These are phyloP conservation scores for Aythya baeri DNA, from an alignment of 2,113 vertebrate species.

Conservation along the genomic window DNA sequence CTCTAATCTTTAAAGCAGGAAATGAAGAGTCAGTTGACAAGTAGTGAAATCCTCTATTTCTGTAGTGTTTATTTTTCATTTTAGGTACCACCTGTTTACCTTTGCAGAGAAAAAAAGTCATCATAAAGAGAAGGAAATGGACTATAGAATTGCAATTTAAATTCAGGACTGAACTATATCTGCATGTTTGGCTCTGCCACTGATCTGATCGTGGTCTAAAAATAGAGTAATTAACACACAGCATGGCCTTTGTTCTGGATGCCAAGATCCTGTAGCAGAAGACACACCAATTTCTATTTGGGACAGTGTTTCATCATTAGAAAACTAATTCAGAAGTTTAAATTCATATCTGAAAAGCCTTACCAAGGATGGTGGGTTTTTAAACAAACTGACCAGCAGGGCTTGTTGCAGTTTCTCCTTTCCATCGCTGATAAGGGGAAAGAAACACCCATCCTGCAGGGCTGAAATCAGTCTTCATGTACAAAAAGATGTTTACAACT, in stretches of 20 bases:
- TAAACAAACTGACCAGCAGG: not conserved
- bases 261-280: constrained; percentile 10
- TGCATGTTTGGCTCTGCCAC: not conserved
- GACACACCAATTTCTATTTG: not conserved
- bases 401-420: not conserved
- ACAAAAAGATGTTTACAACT: not conserved
- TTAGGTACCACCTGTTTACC: not conserved
- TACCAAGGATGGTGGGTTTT: not conserved
- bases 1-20: not conserved
- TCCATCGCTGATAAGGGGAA: not conserved
- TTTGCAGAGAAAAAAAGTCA: not conserved
- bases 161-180: not conserved
- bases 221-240: constrained; percentile 27
- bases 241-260: not conserved
- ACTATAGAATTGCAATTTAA: not conserved
- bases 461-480: not conserved
- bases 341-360: not conserved
- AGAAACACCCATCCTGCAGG: not conserved
- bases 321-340: not conserved
- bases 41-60: not conserved
- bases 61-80: not conserved
- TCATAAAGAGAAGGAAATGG: not conserved
- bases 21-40: not conserved
- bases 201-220: constrained; percentile 24
- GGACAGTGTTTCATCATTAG: not conserved